A percentile compares a stretch with the other conserved stretches of the same genome.
Conservation (phyloP, 2,888 invertebrate species). For the Podotricha telesiphe region DNA sequence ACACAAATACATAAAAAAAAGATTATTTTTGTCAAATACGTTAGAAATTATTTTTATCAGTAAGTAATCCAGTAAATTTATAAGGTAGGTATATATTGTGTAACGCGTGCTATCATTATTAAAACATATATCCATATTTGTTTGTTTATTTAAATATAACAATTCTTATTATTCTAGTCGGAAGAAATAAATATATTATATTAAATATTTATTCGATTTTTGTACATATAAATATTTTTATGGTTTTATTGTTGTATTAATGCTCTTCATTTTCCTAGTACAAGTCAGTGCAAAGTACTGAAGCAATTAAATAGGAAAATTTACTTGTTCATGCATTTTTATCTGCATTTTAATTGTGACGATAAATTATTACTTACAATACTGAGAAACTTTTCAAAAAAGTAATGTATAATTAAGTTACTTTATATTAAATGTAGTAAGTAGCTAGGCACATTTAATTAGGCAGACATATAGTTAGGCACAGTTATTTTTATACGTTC, state of each 20-base stretch:
- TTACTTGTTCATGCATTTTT: background rate
- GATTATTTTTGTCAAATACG: background rate
- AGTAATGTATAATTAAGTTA: background rate
- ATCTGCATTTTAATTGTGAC: slow-evolving; percentile 1
- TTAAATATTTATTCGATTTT: background rate
- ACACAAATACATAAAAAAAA: background rate
- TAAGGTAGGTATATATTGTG: background rate
- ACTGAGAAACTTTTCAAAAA: background rate
- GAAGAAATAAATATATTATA: background rate
- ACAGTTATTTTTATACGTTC: too few species aligned
- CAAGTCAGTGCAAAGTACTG: slow-evolving; percentile 19
- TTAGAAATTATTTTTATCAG: too few species aligned
- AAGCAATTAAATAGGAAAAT: background rate
- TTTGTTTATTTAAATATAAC: background rate
- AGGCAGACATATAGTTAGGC: too few species aligned
- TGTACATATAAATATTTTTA: background rate
- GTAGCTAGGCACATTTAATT: too few species aligned
- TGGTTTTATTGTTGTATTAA: background rate
- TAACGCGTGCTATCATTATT: background rate
- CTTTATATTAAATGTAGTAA: background rate
- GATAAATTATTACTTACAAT: background rate
- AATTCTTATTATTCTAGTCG: too few species aligned
- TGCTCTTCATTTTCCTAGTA: slow-evolving; percentile 19
- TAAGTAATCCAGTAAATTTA: background rate
- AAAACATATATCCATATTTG: background rate